Base-by-base conservation (phyloP, 2,113 vertebrate species). In the Oxyura jamaicensis region DNA sequence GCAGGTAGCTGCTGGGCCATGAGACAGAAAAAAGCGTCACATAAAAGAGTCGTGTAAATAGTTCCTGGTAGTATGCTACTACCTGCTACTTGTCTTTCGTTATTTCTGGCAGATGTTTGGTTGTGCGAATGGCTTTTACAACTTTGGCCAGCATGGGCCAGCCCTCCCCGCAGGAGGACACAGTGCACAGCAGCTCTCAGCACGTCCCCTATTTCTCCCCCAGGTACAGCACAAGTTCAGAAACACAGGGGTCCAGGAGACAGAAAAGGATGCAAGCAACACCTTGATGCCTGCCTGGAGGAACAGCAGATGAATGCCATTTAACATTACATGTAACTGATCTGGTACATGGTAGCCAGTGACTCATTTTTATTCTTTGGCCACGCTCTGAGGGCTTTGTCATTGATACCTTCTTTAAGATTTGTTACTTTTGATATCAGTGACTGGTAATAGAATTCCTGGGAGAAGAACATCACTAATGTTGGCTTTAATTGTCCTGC, bases 341-440 rank as follows among this genome's bases (percentile, higher is more conserved):
- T 62, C 35, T 0, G 6, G 35, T 41, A 76, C 39, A 1, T 4
- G 50, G 91, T 77, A 72, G 83, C 79, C 74, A 91, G 72, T 8
- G 39, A 91, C 76, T 56, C 68, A 60, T 91, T 87, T 91, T 92
- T 9, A 60, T 87, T 88, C 91, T 63, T 60, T 83, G 93, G 93
- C 94, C 79, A 92, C 84, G 63, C 93, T 94, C 94, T 1, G 9
- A 90, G 88, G 87, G 86, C 19, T 78, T 35, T 95, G 95, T 94
- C 97, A 88, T 97, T 97, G 94, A 95, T 36, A 90, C 90, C 83
- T 93, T 93, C 96, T 95, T 91, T 90, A 96, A 96, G 97, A 97
- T 97, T 93, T 96, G 97, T 97, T 96, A 90, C 96, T 91, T 93
- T 92, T 95, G 96, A 92, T 97, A 97, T 68, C 91, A 62, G 97